Evolutionary conservation across 2,888 invertebrate species (phyloP).

Genomic region (Asteroscopus sphinx): DNA sequence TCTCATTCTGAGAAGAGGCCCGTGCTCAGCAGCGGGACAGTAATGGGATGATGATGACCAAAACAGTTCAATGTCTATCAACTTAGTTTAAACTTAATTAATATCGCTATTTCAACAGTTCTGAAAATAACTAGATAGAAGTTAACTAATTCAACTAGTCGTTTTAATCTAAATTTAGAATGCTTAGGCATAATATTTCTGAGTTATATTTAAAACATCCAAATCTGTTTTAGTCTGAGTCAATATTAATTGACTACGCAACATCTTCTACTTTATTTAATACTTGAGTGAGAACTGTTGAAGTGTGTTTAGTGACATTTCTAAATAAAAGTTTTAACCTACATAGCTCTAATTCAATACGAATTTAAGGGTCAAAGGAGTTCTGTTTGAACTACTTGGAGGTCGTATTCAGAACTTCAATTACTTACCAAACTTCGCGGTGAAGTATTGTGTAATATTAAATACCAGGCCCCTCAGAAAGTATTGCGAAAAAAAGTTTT

Average conservation of each 20-base stretch:
- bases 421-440: too few species aligned
- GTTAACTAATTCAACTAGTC: too few species aligned
- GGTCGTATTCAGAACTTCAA: slow-evolving; percentile 1
- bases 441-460: too few species aligned
- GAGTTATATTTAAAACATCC: background rate
- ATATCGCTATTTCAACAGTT: background rate
- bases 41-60: too few species aligned
- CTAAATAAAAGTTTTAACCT: background rate
- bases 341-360: background rate
- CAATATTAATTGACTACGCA: background rate
- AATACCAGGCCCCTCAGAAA: too few species aligned
- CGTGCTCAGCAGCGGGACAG: too few species aligned
- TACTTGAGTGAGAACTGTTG: background rate
- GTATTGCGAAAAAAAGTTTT: too few species aligned
- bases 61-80: slow-evolving; percentile 7
- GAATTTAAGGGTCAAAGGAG: background rate
- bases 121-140: background rate
- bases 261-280: background rate
- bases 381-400: background rate
- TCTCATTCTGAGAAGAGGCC: too few species aligned
- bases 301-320: slow-evolving; percentile 3
- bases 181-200: background rate
- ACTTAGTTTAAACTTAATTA: slow-evolving; percentile 2
- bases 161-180: too few species aligned
- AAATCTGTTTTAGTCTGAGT: background rate